phyloP scores from a whole-genome alignment of 2,888 invertebrate species.

The Acanthoscelides obtectus region DNA sequence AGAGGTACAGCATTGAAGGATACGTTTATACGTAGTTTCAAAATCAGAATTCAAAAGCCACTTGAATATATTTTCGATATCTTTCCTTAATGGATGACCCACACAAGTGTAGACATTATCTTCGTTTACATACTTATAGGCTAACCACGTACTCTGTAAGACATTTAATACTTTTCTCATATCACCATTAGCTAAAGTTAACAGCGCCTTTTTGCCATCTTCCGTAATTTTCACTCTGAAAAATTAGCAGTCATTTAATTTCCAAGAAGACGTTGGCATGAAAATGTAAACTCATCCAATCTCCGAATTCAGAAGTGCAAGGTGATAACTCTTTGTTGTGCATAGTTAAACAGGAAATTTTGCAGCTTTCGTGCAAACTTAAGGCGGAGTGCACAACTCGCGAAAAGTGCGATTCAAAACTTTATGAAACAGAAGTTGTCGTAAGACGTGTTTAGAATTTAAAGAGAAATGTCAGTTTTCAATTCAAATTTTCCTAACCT shows the following conservation, averaged over 20 bases:
- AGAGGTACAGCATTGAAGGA: too few relatives aligned
- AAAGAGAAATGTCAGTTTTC: too few relatives aligned
- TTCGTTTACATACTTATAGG: constrained; percentile 83
- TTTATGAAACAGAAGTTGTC: too few relatives aligned
- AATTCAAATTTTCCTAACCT: too few relatives aligned
- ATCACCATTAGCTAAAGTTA: constrained; percentile 90
- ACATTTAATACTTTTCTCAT: constrained; percentile 98
- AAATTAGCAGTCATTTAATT: constrained; percentile 12
- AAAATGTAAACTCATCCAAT: not conserved
- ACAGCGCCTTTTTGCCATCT: constrained; percentile 84
- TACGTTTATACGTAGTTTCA: constrained; percentile 72
- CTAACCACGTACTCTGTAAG: constrained; percentile 92
- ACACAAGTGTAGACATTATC: constrained; percentile 93
- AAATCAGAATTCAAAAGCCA: constrained; percentile 80
- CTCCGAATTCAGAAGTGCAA: too few relatives aligned
- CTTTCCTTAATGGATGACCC: constrained; percentile 87
- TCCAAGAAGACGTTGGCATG: not conserved
- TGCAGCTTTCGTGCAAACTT: too few relatives aligned
- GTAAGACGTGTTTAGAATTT: too few relatives aligned
- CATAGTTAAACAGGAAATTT: too few relatives aligned
- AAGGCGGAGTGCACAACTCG: too few relatives aligned
- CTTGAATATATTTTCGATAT: constrained; percentile 83
- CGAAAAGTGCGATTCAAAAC: too few relatives aligned
- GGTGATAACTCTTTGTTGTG: too few relatives aligned
- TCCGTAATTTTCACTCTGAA: constrained; percentile 75